Percentiles rank a stretch among this genome's conserved stretches.
These are phyloP conservation scores for Ia io DNA, from an alignment of 2,113 vertebrate species.

Conservation along the genomic window DNA sequence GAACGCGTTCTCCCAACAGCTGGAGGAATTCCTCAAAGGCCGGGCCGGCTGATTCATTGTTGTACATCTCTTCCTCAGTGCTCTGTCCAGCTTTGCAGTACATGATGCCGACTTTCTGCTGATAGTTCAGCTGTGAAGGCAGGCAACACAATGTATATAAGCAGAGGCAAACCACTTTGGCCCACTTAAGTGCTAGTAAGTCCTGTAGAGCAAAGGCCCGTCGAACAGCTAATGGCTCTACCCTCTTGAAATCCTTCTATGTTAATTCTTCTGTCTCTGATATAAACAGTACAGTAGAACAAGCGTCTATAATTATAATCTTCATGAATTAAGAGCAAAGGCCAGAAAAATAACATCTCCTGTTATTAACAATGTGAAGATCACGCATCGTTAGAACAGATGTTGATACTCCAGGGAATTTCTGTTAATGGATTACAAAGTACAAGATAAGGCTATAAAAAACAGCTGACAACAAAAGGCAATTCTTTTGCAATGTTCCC, in stretches of 20 bases:
- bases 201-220: neutral
- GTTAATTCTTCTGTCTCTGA: neutral
- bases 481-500: neutral
- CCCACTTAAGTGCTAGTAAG: neutral
- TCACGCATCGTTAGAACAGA: neutral
- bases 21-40: conserved; percentile 96
- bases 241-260: conserved; percentile 26
- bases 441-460: neutral
- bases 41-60: conserved; percentile 92
- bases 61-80: conserved; percentile 98
- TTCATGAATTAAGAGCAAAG: neutral
- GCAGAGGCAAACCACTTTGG: neutral
- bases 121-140: conserved; percentile 91
- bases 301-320: neutral
- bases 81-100: conserved; percentile 95
- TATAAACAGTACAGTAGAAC: neutral
- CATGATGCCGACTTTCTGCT: conserved; percentile 97
- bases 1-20: conserved; percentile 93
- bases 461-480: neutral
- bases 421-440: conserved; percentile 21
- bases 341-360: neutral
- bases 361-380: neutral
- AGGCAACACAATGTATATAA: conserved; percentile 41
- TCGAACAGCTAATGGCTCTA: neutral
- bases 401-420: neutral